Conservation (phyloP, 2,888 invertebrate genomes). For the Orthosia gothica region DNA sequence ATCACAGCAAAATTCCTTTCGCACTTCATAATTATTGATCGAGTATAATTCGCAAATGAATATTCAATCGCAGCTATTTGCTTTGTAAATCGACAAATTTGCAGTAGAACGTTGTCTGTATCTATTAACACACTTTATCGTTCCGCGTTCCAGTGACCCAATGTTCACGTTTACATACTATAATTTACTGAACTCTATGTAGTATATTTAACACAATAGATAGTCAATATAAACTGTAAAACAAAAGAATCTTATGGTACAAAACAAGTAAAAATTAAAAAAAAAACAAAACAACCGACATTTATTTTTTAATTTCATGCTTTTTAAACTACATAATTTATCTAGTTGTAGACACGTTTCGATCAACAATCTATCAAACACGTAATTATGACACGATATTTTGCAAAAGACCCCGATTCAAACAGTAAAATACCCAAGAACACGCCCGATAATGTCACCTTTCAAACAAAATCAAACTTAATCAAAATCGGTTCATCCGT, state of each 20-base stretch:
- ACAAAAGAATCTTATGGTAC: not conserved
- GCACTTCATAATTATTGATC: constrained; percentile 25
- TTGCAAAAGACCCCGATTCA: no score
- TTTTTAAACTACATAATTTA: no score
- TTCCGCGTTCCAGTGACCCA: constrained; percentile 65
- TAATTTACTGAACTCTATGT: not conserved
- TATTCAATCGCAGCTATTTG: constrained; percentile 54
- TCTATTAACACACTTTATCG: constrained; percentile 63
- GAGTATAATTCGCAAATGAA: constrained; percentile 45
- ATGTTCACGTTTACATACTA: constrained; percentile 40
- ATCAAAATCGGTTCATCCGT: no score
- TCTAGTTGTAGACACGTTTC: no score
- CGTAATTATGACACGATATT: no score
- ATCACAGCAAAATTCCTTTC: constrained; percentile 25
- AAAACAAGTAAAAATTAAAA: no score
- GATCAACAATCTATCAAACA: no score
- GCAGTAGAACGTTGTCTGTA: constrained; percentile 50
- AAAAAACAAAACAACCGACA: no score
- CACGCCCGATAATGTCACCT: no score
- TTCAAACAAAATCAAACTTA: no score
- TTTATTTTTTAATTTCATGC: no score
- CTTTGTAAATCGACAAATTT: constrained; percentile 57
- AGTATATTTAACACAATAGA: not conserved
- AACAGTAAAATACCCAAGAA: no score
- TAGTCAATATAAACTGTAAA: not conserved